Conservation (phyloP, 2,113 vertebrate species). For the Thunnus maccoyii region DNA sequence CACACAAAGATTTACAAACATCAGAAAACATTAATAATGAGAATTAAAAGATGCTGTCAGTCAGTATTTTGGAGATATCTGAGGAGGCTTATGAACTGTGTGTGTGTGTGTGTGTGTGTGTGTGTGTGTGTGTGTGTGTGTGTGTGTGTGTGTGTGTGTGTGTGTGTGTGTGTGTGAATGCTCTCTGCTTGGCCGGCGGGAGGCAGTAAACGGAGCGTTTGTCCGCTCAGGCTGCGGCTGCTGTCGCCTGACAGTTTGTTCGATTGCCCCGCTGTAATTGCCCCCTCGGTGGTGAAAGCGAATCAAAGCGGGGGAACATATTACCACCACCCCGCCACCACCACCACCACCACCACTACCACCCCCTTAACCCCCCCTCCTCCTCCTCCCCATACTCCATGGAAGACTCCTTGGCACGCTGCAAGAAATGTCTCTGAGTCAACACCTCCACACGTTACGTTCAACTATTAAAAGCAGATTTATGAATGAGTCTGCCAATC, state of each 20-base stretch:
- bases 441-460: no score
- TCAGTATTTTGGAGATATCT: no score
- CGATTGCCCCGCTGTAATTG: conserved; percentile 58
- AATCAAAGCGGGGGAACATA: conserved; percentile 49
- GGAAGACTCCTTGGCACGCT: conserved; percentile 9
- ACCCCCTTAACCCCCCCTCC: neutral
- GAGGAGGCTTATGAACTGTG: neutral
- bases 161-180: neutral
- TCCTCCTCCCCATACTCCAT: no score
- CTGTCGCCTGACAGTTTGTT: conserved; percentile 58
- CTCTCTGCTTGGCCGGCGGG: neutral
- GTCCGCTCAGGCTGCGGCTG: conserved; percentile 14
- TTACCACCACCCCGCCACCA: neutral
- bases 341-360: neutral
- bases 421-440: conserved; percentile 31
- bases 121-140: neutral
- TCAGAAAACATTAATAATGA: no score
- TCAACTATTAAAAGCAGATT: no score
- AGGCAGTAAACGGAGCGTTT: conserved; percentile 50
- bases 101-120: neutral
- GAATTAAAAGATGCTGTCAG: no score
- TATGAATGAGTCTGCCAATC: no score
- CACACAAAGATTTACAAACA: no score
- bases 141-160: neutral
- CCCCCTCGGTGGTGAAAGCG: conserved; percentile 45